Conservation (phyloP, 2,888 invertebrate species). For the Poecilus cupreus region DNA sequence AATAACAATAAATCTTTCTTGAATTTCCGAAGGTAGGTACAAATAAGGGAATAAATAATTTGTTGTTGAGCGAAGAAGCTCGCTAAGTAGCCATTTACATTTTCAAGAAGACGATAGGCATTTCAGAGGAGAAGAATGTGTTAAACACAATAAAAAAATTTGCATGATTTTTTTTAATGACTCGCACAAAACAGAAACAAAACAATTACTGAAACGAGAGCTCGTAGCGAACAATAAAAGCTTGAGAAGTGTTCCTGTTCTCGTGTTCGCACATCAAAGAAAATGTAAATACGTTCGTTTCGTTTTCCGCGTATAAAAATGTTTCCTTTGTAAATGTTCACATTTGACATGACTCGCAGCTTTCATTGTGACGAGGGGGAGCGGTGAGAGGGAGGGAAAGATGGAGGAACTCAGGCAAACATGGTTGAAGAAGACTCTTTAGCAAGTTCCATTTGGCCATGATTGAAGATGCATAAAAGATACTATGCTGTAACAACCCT, state of each 20-base stretch:
- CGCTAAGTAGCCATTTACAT: conserved; percentile 28
- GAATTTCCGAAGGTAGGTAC: conserved; percentile 24
- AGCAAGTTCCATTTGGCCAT: conserved; percentile 65
- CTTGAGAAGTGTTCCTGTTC: conserved; percentile 33
- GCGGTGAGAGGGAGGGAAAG: conserved; percentile 29
- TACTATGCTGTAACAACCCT: not conserved
- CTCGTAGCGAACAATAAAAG: conserved; percentile 23
- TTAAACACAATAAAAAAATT: conserved; percentile 43
- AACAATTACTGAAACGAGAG: conserved; percentile 41
- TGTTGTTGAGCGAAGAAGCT: conserved; percentile 13
- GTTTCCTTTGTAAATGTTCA: conserved; percentile 63
- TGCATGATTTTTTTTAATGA: conserved; percentile 48
- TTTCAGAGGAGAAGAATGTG: not conserved
- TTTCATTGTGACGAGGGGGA: conserved; percentile 63
- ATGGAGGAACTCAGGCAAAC: conserved; percentile 28
- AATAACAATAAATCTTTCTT: conserved; percentile 25
- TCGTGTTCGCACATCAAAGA: conserved; percentile 64
- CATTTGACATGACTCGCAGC: conserved; percentile 63
- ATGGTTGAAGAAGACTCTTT: conserved; percentile 60
- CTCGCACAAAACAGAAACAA: conserved; percentile 22
- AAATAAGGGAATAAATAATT: conserved; percentile 32
- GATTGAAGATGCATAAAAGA: conserved; percentile 64
- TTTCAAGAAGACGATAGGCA: conserved; percentile 1
- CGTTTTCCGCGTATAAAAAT: conserved; percentile 64
- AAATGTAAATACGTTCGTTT: conserved; percentile 65